Conservation (phyloP, 2,888 invertebrate genomes). For the Caenorhabditis imperialis region DNA sequence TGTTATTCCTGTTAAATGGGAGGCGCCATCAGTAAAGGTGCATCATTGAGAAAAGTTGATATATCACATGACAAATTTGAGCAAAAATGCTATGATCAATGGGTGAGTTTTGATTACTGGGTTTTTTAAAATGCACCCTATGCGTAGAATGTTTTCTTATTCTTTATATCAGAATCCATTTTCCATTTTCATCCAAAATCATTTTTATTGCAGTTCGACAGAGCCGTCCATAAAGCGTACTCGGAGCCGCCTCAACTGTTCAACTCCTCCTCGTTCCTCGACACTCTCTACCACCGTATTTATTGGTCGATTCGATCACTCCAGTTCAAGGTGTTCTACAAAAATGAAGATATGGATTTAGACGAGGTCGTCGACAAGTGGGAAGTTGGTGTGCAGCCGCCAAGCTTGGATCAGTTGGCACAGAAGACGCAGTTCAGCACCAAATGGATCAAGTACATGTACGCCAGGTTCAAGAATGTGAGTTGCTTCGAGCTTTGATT, state of each 20-base stretch:
- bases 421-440: constrained; percentile 54
- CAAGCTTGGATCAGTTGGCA: constrained; percentile 51
- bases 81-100: constrained; percentile 18
- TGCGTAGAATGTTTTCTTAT: too few species aligned
- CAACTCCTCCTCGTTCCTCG: constrained; percentile 45
- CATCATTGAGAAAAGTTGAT: constrained; percentile 5
- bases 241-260: constrained; percentile 60
- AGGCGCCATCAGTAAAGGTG: constrained; percentile 9
- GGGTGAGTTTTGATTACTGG: constrained; percentile 27
- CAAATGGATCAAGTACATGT: constrained; percentile 75
- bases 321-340: constrained; percentile 70
- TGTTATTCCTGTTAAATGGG: constrained; percentile 21
- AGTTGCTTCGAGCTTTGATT: too few species aligned
- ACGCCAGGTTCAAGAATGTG: constrained; percentile 73
- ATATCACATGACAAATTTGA: constrained; percentile 28
- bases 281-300: constrained; percentile 59
- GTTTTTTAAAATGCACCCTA: too few species aligned
- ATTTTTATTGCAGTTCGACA: constrained; percentile 60
- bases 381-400: constrained; percentile 65
- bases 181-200: not conserved
- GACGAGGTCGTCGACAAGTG: constrained; percentile 65
- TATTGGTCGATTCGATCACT: constrained; percentile 67
- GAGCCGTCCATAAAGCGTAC: constrained; percentile 65
- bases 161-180: not conserved
- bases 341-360: constrained; percentile 69